Conservation (phyloP, 2,113 vertebrate genomes). For the Lophius piscatorius region DNA sequence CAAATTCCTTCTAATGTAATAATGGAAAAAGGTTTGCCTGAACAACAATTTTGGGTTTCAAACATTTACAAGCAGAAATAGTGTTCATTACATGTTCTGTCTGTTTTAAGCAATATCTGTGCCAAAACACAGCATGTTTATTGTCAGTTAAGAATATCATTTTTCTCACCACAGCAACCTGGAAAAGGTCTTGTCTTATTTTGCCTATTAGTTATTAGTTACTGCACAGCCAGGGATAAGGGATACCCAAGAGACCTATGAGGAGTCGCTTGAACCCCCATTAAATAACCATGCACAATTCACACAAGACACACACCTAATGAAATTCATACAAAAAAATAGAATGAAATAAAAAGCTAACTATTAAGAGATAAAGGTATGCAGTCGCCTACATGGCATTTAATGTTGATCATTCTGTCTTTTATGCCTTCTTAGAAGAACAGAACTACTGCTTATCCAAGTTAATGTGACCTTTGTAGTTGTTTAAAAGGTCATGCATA, state of each 20-base stretch:
- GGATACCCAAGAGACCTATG: not conserved
- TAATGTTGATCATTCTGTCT: not conserved
- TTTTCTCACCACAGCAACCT: too few species aligned
- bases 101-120: slow-evolving; percentile 10
- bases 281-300: not conserved
- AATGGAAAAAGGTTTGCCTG: slow-evolving; percentile 28
- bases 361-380: not conserved
- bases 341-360: not conserved
- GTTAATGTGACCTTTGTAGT: slow-evolving; percentile 9
- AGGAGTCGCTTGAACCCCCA: not conserved
- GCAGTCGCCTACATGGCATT: not conserved
- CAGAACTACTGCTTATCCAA: not conserved
- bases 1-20: slow-evolving; percentile 1
- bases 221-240: not conserved
- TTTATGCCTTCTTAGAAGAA: not conserved
- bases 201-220: not conserved
- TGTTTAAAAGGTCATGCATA: too few species aligned
- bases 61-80: not conserved
- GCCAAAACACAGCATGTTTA: not conserved
- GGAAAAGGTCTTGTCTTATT: too few species aligned
- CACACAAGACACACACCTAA: too few species aligned
- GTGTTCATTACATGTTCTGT: slow-evolving; percentile 1
- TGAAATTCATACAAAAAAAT: not conserved
- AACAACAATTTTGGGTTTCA: slow-evolving; percentile 9
- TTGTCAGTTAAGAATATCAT: not conserved